phyloP scores from a whole-genome alignment of 2,113 vertebrate genomes.

The Laticauda colubrina region DNA sequence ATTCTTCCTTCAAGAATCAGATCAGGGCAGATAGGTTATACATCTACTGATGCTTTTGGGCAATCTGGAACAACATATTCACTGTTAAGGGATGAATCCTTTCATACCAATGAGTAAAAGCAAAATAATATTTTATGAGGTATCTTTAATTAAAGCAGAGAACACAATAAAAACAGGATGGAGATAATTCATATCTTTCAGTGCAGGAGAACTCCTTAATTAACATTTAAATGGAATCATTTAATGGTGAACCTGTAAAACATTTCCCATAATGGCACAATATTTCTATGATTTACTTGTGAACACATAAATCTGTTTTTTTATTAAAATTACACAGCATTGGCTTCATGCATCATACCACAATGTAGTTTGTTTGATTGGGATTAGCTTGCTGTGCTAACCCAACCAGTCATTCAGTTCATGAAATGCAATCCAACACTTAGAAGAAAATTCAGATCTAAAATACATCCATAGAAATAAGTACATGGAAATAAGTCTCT shows the following conservation, averaged over 20 bases:
- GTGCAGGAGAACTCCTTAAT: background rate
- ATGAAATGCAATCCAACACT: background rate
- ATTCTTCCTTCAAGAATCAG: background rate
- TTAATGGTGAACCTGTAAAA: background rate
- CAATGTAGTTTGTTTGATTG: background rate
- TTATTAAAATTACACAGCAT: background rate
- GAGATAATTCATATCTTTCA: background rate
- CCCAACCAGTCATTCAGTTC: background rate
- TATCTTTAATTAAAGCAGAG: background rate
- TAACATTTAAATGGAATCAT: background rate
- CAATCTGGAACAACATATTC: background rate
- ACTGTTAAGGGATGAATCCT: background rate
- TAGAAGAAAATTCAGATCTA: background rate
- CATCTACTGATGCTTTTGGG: background rate
- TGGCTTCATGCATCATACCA: background rate
- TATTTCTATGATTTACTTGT: background rate
- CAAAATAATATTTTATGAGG: background rate
- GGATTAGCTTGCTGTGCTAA: background rate
- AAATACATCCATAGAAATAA: background rate
- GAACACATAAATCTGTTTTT: background rate
- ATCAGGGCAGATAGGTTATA: background rate
- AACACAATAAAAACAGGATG: background rate
- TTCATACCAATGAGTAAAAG: background rate
- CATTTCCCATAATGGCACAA: background rate
- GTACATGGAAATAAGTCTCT: background rate